Evolutionary conservation across 2,113 vertebrate genomes (phyloP), one percentile per base, ranked within the genome.

Genomic region (Poeciliopsis occidentalis): DNA sequence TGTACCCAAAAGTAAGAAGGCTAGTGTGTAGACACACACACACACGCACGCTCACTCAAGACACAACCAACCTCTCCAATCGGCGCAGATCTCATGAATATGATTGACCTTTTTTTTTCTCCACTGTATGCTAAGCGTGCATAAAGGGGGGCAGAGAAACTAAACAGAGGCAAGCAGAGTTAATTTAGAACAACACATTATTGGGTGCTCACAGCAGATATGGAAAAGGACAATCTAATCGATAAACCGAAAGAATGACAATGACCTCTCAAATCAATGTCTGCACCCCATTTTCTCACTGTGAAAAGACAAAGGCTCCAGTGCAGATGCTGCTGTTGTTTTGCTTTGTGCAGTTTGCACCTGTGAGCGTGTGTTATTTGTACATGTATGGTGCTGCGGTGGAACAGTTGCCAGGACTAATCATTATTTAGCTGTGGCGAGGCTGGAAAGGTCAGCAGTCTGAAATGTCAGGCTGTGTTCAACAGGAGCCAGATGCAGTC

Each of bases 61-160:
- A 78, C 73, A 78, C 72, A 60, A 54, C 70, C 79, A 92, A 94
- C 92, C 93, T 94, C 93, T 93, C 94, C 95, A 95, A 96, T 96
- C 94, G 95, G 94, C 95, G 92, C 95, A 89, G 94, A 95, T 87
- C 94, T 96, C 96, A 97, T 97, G 97, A 97, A 98, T 97, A 95
- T 94, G 95, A 97, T 97, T 97, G 97, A 98, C 97, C 96, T 98
- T 98, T 97, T 96, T 96, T 96, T 98, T 97, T 96, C 96, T 87
- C 86, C 94, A 94, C 95, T 95, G 94, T 97, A 95, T 92, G 92
- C 91, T 90, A 85, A 87, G 93, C 89, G 85, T 62, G 87, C 87
- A 87, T 85, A 86, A 92, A 89, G 82, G 90, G 80, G 78, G 89
- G 74, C 85, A 87, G 82, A 87, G 87, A 90, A 90, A 86, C 89